A percentile compares a stretch with the other conserved stretches of the same genome.
Evolutionary conservation across 2,113 vertebrate genomes (phyloP).

Genomic region (Carassius gibelio): DNA sequence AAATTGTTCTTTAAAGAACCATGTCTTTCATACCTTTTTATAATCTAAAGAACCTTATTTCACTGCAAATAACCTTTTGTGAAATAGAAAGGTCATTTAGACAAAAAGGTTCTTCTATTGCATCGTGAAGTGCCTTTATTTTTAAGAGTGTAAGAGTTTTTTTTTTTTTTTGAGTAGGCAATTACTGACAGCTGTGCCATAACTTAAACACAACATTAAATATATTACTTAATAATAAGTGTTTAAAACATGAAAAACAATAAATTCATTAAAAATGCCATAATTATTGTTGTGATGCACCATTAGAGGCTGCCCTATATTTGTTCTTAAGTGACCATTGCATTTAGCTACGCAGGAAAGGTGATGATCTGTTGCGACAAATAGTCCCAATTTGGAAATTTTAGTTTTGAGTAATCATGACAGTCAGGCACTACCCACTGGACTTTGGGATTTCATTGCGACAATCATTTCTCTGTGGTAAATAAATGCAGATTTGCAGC

Average conservation of each 20-base stretch:
- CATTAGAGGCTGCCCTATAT: background rate
- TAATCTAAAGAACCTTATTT: too few species aligned
- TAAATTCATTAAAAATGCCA: background rate
- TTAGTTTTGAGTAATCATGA: conserved; percentile 54
- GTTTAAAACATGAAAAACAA: background rate
- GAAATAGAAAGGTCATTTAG: too few species aligned
- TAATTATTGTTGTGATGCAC: background rate
- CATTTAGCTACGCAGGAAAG: background rate
- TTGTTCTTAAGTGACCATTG: background rate
- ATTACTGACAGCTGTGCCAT: too few species aligned
- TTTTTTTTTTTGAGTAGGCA: too few species aligned
- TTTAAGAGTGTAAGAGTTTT: too few species aligned
- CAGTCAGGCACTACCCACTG: conserved; percentile 66
- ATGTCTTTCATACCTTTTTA: too few species aligned
- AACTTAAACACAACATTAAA: background rate
- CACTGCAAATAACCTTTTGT: too few species aligned
- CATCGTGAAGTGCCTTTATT: too few species aligned
- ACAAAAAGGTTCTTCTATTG: too few species aligned
- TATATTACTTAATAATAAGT: too few species aligned
- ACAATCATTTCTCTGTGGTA: conserved; percentile 48
- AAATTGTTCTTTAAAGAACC: too few species aligned
- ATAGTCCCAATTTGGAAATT: conserved; percentile 48
- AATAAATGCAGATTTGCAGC: conserved; percentile 66
- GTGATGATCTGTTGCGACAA: conserved; percentile 41
- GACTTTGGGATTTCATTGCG: conserved; percentile 67